Evolutionary conservation across 1,140 invertebrate species (phyloP).

Genomic region (Acromyrmex charruanus): DNA sequence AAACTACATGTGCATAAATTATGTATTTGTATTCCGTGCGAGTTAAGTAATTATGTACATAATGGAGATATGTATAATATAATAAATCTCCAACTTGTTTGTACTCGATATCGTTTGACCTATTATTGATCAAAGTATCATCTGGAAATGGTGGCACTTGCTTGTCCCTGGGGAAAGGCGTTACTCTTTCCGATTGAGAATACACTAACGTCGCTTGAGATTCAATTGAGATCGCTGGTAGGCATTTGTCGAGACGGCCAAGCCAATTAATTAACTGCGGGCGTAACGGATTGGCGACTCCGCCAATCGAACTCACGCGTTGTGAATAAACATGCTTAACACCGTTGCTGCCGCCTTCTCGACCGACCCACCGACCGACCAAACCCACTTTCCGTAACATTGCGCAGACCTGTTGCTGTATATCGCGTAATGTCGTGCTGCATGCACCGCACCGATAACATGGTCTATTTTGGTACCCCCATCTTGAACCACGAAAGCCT

Average conservation of each 20-base stretch:
- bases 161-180: neutral
- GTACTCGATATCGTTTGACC: neutral
- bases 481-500: conserved; percentile 26
- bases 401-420: conserved; percentile 72
- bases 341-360: neutral
- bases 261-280: conserved; percentile 44
- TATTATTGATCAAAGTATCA: neutral
- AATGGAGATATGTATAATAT: neutral
- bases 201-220: neutral
- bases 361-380: neutral
- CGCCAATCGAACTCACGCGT: conserved; percentile 37
- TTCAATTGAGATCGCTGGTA: conserved; percentile 39
- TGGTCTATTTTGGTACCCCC: conserved; percentile 59
- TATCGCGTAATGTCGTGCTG: conserved; percentile 51
- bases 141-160: neutral
- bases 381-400: conserved; percentile 52
- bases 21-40: neutral
- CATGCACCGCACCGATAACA: conserved; percentile 66
- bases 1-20: conserved; percentile 3
- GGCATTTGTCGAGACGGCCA: conserved; percentile 18
- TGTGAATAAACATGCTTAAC: conserved; percentile 44
- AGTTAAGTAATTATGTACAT: neutral
- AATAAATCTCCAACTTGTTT: neutral
- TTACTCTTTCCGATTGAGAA: neutral
- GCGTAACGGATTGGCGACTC: neutral